A percentile compares a stretch with the other conserved stretches of the same genome.
phyloP scores from a whole-genome alignment of 2,888 invertebrate species.

The Pseudococcus longispinus region DNA sequence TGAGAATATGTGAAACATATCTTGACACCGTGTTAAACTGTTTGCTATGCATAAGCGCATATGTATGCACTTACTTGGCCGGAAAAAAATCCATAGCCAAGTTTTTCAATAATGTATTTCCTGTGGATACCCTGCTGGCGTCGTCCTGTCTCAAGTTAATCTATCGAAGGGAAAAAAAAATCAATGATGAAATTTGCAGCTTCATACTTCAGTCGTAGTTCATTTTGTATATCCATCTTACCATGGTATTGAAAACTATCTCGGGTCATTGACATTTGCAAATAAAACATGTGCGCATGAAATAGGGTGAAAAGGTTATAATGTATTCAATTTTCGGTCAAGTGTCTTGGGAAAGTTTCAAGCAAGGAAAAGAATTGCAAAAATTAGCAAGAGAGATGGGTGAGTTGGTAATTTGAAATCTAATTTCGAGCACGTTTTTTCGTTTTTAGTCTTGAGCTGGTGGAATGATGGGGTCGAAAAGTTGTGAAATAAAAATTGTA shows the following conservation, averaged over 20 bases:
- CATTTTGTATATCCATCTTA: not conserved
- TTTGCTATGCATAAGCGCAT: not conserved
- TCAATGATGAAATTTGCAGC: not conserved
- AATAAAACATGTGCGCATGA: not conserved
- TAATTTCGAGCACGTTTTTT: too few species aligned
- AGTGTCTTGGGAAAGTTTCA: too few species aligned
- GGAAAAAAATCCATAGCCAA: not conserved
- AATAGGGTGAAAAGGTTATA: too few species aligned
- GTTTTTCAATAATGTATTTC: slow-evolving; percentile 3
- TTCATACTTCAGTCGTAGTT: not conserved
- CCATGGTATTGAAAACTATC: not conserved
- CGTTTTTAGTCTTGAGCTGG: too few species aligned
- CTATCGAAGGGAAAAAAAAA: not conserved
- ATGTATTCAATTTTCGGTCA: too few species aligned
- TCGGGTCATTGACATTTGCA: not conserved
- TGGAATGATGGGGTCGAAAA: too few species aligned
- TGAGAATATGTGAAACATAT: not conserved
- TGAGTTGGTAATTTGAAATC: too few species aligned
- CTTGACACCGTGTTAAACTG: not conserved
- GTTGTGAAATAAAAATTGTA: too few species aligned
- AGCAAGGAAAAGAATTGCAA: too few species aligned
- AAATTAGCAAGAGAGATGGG: too few species aligned
- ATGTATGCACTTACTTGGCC: not conserved
- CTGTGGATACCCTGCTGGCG: not conserved
- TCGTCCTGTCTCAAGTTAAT: not conserved